A percentile compares a stretch with the other conserved stretches of the same genome.
These are phyloP conservation scores for Drosophila subquinaria DNA, from an alignment of 2,888 invertebrate genomes.

Conservation along the genomic window DNA sequence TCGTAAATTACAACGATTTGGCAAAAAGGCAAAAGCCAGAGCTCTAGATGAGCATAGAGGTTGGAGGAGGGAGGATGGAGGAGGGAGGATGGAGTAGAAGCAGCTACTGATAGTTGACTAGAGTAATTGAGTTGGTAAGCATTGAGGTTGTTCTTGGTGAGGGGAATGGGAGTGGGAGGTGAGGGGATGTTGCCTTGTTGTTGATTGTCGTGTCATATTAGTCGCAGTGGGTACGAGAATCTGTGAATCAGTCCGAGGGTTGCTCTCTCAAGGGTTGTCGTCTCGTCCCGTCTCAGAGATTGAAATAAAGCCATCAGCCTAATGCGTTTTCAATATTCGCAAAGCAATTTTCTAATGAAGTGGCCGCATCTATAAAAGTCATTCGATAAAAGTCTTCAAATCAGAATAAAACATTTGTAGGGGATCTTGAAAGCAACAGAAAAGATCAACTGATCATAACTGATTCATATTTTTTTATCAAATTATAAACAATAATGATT, in stretches of 20 bases:
- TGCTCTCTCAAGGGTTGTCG: constrained; percentile 35
- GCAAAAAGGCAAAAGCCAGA: constrained; percentile 54
- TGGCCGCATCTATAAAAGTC: background rate
- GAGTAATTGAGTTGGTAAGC: background rate
- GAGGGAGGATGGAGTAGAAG: background rate
- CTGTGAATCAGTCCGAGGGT: constrained; percentile 20
- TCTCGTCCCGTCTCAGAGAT: background rate
- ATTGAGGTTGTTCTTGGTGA: constrained; percentile 1
- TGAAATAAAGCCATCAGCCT: constrained; percentile 67
- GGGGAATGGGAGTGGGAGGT: background rate
- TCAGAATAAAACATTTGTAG: background rate
- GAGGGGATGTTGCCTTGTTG: constrained; percentile 29
- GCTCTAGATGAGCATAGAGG: background rate
- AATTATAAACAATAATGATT: too few species aligned
- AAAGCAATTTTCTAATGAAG: constrained; percentile 65
- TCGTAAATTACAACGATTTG: constrained; percentile 80
- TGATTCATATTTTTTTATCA: too few species aligned
- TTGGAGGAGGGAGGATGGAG: background rate
- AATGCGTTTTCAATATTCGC: constrained; percentile 72
- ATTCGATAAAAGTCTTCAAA: background rate
- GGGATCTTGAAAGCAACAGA: background rate
- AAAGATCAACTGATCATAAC: background rate
- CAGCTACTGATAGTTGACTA: background rate
- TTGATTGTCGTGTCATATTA: constrained; percentile 57
- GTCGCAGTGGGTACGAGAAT: constrained; percentile 20